Percentiles rank a stretch among this genome's conserved stretches.
Evolutionary conservation across 1,140 invertebrate species (phyloP).

Genomic region (Ceratosolen solmsi): DNA sequence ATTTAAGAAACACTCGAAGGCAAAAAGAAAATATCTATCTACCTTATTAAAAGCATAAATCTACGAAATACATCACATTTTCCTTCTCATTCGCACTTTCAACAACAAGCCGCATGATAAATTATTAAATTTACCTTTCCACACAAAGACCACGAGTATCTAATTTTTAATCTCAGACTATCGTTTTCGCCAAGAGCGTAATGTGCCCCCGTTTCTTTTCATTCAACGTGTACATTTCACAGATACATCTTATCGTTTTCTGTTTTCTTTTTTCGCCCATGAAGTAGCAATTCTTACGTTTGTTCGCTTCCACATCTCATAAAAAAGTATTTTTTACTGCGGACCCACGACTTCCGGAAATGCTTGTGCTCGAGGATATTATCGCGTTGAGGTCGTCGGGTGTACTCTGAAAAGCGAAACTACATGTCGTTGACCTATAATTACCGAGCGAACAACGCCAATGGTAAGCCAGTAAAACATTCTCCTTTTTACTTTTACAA

Average conservation of each 20-base stretch:
- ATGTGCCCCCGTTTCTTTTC: background rate
- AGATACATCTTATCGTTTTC: background rate
- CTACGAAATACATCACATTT: too few relatives aligned
- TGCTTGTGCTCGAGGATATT: background rate
- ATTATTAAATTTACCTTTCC: background rate
- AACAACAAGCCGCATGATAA: too few relatives aligned
- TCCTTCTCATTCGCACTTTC: too few relatives aligned
- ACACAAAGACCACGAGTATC: background rate
- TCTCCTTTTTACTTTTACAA: background rate
- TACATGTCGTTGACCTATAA: background rate
- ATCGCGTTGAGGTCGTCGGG: background rate
- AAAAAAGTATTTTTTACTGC: conserved; percentile 49
- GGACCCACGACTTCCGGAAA: conserved; percentile 36
- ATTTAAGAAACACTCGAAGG: too few relatives aligned
- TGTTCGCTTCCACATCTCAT: conserved; percentile 45
- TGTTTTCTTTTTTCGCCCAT: background rate
- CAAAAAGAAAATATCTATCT: too few relatives aligned
- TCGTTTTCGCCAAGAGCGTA: background rate
- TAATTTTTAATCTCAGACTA: too few relatives aligned
- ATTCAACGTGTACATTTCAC: background rate
- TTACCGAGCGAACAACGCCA: background rate
- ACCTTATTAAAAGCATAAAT: too few relatives aligned
- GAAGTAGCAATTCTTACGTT: conserved; percentile 7
- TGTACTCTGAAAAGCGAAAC: background rate
- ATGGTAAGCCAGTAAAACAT: conserved; percentile 13